Evolutionary conservation across 2,888 invertebrate genomes (phyloP).

Genomic region (Chirona hameri): DNA sequence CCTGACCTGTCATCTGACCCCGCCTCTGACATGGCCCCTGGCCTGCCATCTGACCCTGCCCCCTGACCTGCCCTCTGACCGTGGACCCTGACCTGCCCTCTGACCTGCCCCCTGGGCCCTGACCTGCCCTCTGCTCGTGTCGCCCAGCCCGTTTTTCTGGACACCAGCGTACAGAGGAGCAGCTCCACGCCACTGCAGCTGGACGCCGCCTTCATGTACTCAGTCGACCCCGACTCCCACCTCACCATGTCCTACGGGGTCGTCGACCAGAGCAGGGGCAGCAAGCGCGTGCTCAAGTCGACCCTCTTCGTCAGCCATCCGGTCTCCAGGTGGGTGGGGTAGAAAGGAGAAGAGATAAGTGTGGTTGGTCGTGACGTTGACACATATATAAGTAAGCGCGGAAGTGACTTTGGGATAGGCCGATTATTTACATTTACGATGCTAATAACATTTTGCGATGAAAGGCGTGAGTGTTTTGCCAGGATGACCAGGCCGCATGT

Average conservation of each 20-base stretch:
- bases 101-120: too few relatives aligned
- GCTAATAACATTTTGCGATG: neutral
- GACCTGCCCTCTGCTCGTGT: neutral
- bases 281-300: neutral
- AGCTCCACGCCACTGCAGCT: neutral
- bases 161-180: neutral
- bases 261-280: neutral
- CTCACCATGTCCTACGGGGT: constrained; percentile 14
- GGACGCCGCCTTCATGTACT: neutral
- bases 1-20: too few relatives aligned
- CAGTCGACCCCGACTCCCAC: constrained; percentile 6
- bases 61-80: too few relatives aligned
- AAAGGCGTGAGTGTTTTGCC: too few relatives aligned
- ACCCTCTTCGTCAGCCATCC: neutral
- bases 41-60: too few relatives aligned
- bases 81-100: too few relatives aligned
- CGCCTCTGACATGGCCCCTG: too few relatives aligned
- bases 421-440: too few relatives aligned
- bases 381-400: too few relatives aligned
- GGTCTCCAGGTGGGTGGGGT: neutral
- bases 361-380: neutral
- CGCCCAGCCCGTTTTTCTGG: neutral
- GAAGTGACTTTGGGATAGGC: neutral
- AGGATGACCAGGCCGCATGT: too few relatives aligned
- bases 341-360: too few relatives aligned